Percentiles rank a stretch among this genome's conserved stretches.
These are phyloP conservation scores for Ectemnius cavifrons DNA, from an alignment of 2,888 invertebrate species.

Conservation along the genomic window DNA sequence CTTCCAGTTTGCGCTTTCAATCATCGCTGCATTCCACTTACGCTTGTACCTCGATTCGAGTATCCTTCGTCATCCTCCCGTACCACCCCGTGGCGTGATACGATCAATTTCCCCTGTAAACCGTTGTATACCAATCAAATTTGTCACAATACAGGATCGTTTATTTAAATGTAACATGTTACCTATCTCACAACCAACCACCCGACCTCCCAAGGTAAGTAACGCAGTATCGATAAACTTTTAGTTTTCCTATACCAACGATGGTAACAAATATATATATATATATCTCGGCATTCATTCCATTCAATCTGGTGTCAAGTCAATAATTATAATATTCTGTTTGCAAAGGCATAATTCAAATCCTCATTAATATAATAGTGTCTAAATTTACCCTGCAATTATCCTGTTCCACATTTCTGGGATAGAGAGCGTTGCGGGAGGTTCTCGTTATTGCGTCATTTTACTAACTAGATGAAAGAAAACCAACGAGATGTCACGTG, in stretches of 20 bases:
- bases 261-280: too few relatives aligned
- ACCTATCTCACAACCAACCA: slow-evolving; percentile 12
- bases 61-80: slow-evolving; percentile 59
- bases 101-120: slow-evolving; percentile 64
- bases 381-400: too few relatives aligned
- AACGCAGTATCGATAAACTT: not conserved
- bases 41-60: slow-evolving; percentile 64
- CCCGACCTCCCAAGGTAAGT: slow-evolving; percentile 22
- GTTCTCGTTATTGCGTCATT: too few relatives aligned
- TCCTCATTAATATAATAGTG: too few relatives aligned
- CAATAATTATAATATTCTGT: too few relatives aligned
- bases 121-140: slow-evolving; percentile 72
- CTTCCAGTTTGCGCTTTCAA: slow-evolving; percentile 64
- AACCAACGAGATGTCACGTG: too few relatives aligned
- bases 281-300: too few relatives aligned
- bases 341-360: not conserved
- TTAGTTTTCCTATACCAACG: too few relatives aligned
- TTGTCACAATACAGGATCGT: slow-evolving; percentile 76
- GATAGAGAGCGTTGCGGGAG: too few relatives aligned
- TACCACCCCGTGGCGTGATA: slow-evolving; percentile 60
- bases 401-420: too few relatives aligned
- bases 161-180: slow-evolving; percentile 67
- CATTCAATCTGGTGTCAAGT: too few relatives aligned
- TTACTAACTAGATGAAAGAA: too few relatives aligned
- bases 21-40: slow-evolving; percentile 58